Evolutionary conservation across 2,797 vertebrate species (phyloP).

Genomic region (Xenopus petersii): DNA sequence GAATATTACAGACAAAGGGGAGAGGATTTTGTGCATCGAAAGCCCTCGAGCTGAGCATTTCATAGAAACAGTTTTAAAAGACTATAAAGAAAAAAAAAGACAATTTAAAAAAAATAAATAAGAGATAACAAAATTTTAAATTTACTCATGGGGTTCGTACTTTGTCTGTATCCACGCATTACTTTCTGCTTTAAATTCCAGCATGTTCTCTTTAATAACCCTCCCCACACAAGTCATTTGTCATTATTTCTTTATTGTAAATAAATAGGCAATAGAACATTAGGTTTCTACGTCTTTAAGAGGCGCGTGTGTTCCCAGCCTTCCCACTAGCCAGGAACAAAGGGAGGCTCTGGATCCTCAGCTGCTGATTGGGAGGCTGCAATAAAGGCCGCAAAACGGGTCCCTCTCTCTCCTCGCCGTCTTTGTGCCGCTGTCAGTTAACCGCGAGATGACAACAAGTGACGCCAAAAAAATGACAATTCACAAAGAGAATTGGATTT

Average conservation of each 20-base stretch:
- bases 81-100: too few relatives aligned
- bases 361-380: conserved; percentile 59
- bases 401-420: conserved; percentile 50
- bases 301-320: too few relatives aligned
- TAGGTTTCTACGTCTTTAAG: too few relatives aligned
- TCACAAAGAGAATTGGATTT: conserved; percentile 52
- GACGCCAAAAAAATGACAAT: conserved; percentile 57
- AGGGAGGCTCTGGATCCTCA: conserved; percentile 61
- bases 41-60: conserved; percentile 81
- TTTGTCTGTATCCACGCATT: too few relatives aligned
- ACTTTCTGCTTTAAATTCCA: too few relatives aligned
- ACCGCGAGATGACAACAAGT: conserved; percentile 60
- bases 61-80: conserved; percentile 73
- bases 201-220: too few relatives aligned
- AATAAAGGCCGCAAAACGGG: conserved; percentile 66
- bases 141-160: too few relatives aligned
- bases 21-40: conserved; percentile 83
- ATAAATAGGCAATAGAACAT: too few relatives aligned
- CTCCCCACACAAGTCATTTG: too few relatives aligned
- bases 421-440: conserved; percentile 75
- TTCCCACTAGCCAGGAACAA: conserved; percentile 61
- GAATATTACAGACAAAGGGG: conserved; percentile 96
- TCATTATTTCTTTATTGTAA: too few relatives aligned
- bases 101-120: too few relatives aligned
- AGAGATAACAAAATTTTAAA: too few relatives aligned